phyloP scores from a whole-genome alignment of 2,113 vertebrate species.

The Phylloscopus whistleri region DNA sequence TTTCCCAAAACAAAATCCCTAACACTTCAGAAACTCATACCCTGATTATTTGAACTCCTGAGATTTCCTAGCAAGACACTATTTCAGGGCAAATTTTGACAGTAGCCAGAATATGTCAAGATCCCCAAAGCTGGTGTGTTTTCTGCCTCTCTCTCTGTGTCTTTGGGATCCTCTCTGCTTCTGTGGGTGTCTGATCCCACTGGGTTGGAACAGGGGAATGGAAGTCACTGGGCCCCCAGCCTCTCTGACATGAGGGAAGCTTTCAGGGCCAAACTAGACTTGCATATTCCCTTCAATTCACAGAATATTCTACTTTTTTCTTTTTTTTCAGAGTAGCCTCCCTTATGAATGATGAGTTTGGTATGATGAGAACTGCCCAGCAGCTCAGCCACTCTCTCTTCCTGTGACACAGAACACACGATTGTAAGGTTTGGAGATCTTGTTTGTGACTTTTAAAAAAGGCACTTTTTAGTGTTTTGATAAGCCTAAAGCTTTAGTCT shows the following conservation, averaged over 20 bases:
- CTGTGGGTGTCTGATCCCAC: neutral
- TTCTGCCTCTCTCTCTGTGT: neutral
- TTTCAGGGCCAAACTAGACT: neutral
- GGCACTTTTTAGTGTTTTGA: neutral
- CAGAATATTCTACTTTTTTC: neutral
- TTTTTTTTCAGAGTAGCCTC: neutral
- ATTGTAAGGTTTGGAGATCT: neutral
- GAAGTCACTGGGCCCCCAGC: neutral
- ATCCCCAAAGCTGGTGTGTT: neutral
- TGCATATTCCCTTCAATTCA: neutral
- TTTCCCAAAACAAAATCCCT: neutral
- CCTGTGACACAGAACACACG: rapidly evolving
- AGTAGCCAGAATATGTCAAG: neutral
- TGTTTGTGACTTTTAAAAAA: neutral
- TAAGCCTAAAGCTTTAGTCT: neutral
- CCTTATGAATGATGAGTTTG: neutral
- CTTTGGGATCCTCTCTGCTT: neutral
- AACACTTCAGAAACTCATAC: neutral
- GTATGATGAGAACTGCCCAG: neutral
- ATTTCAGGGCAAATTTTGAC: neutral
- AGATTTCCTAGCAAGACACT: neutral
- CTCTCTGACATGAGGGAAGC: neutral
- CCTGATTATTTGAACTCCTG: neutral
- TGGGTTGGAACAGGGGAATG: neutral
- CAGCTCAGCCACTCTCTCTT: neutral